These are phyloP conservation scores for Scolanthus callimorphus DNA, from an alignment of 92 coral and sea anemone species.

Conservation along the genomic window DNA sequence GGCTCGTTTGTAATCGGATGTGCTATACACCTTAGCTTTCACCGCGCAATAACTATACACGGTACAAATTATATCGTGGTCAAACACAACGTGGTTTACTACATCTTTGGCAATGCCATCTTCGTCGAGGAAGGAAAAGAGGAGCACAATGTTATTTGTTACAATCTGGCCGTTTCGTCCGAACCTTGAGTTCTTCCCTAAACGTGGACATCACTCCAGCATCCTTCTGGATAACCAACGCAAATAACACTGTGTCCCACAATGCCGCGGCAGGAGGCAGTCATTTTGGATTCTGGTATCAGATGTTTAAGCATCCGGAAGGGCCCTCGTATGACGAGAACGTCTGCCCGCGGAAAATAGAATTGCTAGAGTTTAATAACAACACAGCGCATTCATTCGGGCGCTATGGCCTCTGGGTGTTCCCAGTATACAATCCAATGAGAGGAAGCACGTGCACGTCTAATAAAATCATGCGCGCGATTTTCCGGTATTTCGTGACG, in stretches of 20 bases:
- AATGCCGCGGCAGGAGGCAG: slow-evolving; percentile 97
- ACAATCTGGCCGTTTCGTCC: slow-evolving; percentile 84
- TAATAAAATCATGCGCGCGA: slow-evolving; percentile 66
- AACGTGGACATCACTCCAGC: slow-evolving; percentile 99
- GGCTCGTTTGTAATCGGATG: slow-evolving; percentile 95
- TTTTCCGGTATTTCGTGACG: slow-evolving; percentile 50
- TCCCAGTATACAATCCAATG: slow-evolving; percentile 91
- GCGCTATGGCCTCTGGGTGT: slow-evolving; percentile 94
- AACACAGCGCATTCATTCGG: slow-evolving; percentile 96
- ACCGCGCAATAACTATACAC: slow-evolving; percentile 95
- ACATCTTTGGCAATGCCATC: slow-evolving; percentile 77
- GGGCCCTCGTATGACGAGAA: slow-evolving; percentile 84
- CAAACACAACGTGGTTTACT: slow-evolving; percentile 75
- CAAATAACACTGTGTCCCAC: slow-evolving; percentile 83
- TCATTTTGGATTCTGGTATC: slow-evolving; percentile 98
- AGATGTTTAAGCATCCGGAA: slow-evolving; percentile 88
- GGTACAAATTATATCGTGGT: slow-evolving; percentile 79
- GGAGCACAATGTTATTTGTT: slow-evolving; percentile 63
- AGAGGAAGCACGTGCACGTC: slow-evolving; percentile 63
- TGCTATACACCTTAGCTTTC: slow-evolving; percentile 88
- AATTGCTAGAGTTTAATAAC: slow-evolving; percentile 70
- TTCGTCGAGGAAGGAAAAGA: slow-evolving; percentile 98
- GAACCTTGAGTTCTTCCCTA: slow-evolving; percentile 70
- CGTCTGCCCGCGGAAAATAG: slow-evolving; percentile 84
- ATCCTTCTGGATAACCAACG: slow-evolving; percentile 89